phyloP scores from a whole-genome alignment of 2,888 invertebrate genomes.

The Sinopyrophorus schimmeli region DNA sequence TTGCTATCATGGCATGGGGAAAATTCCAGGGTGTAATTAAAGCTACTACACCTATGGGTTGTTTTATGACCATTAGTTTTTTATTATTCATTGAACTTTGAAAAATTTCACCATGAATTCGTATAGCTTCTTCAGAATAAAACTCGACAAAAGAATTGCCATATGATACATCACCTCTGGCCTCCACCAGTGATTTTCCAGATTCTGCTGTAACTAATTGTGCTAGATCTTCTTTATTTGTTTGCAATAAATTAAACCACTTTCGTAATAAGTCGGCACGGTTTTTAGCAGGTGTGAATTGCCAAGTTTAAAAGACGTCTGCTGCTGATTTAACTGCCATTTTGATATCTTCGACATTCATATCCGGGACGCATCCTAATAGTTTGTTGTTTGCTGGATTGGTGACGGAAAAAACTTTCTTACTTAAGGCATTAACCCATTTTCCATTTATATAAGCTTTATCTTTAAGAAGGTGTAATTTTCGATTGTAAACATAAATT shows the following conservation, averaged over 20 bases:
- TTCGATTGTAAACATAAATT: too few relatives aligned
- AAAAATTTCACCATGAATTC: constrained; percentile 80
- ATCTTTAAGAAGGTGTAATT: too few relatives aligned
- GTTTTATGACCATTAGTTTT: constrained; percentile 73
- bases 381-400: constrained; percentile 80
- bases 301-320: constrained; percentile 78
- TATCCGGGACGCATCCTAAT: constrained; percentile 80
- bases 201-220: constrained; percentile 80
- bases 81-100: constrained; percentile 73
- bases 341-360: constrained; percentile 74
- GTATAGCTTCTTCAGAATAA: constrained; percentile 91
- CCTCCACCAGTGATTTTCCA: constrained; percentile 89
- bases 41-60: constrained; percentile 93
- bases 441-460: constrained; percentile 73
- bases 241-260: constrained; percentile 77
- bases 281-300: constrained; percentile 75
- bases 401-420: constrained; percentile 70
- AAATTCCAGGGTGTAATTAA: constrained; percentile 97
- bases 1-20: constrained; percentile 96
- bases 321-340: constrained; percentile 75
- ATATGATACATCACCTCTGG: constrained; percentile 85
- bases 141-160: constrained; percentile 94
- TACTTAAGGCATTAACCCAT: constrained; percentile 75
- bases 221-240: constrained; percentile 75
- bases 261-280: constrained; percentile 69